Evolutionary conservation across 2,888 invertebrate genomes (phyloP).

Genomic region (Helicoverpa assulta): DNA sequence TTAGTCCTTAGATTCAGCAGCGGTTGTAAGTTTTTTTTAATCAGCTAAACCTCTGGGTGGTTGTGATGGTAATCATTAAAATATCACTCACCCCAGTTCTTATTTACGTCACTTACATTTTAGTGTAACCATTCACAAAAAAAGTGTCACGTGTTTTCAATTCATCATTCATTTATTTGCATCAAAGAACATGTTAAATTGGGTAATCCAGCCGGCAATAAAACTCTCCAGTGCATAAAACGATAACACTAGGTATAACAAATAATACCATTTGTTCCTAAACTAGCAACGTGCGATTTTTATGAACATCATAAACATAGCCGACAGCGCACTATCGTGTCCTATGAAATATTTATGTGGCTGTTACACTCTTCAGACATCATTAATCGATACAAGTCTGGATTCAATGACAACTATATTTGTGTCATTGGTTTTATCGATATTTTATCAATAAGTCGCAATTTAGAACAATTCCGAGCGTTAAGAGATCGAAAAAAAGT

Average conservation of each 20-base stretch:
- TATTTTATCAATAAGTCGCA: conserved; percentile 5
- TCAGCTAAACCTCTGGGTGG: too few relatives aligned
- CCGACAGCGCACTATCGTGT: conserved; percentile 80
- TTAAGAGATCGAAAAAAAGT: conserved; percentile 1
- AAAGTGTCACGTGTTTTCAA: not conserved
- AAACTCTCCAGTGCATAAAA: conserved; percentile 22
- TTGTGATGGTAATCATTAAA: too few relatives aligned
- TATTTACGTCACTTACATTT: too few relatives aligned
- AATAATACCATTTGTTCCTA: conserved; percentile 71
- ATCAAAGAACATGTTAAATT: not conserved
- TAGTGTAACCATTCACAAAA: not conserved
- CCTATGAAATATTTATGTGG: conserved; percentile 81
- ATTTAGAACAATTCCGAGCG: not conserved
- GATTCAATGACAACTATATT: conserved; percentile 43
- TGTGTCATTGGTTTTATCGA: not conserved
- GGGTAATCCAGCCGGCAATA: conserved; percentile 18
- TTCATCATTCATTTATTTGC: not conserved
- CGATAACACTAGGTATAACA: conserved; percentile 52
- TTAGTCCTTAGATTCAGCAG: too few relatives aligned
- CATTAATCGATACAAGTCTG: conserved; percentile 70
- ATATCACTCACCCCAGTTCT: too few relatives aligned
- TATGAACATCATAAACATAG: conserved; percentile 80
- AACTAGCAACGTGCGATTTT: conserved; percentile 72
- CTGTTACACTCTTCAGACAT: conserved; percentile 75
- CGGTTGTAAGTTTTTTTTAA: too few relatives aligned